These are phyloP conservation scores for Campoletis sonorensis DNA, from an alignment of 1,140 invertebrate genomes.

Conservation along the genomic window DNA sequence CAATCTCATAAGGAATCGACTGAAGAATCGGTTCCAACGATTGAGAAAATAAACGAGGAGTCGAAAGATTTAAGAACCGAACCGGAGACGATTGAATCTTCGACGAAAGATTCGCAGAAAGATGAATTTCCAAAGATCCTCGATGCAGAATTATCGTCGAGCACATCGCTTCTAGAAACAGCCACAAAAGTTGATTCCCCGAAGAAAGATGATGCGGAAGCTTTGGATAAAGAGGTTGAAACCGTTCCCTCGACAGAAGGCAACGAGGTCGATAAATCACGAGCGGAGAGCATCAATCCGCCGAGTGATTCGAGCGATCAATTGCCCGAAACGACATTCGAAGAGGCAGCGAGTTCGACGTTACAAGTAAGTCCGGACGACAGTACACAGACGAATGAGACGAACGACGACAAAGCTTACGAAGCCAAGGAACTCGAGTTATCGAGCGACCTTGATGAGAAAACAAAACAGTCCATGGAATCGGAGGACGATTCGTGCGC, in stretches of 20 bases:
- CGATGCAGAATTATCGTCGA: neutral
- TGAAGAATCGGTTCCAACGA: neutral
- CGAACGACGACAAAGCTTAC: constrained; percentile 13
- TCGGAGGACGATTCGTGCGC: constrained; percentile 29
- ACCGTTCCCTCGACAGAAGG: constrained; percentile 3
- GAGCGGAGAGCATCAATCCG: neutral
- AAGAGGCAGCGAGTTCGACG: neutral
- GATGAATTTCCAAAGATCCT: neutral
- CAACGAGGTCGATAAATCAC: neutral
- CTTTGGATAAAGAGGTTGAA: neutral
- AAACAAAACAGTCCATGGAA: constrained; percentile 34
- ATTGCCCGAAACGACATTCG: neutral
- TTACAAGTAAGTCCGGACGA: constrained; percentile 21
- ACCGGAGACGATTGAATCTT: constrained; percentile 11
- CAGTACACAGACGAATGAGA: constrained; percentile 10
- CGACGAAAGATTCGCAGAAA: neutral
- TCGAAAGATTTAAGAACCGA: neutral
- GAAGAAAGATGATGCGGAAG: neutral
- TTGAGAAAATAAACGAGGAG: neutral
- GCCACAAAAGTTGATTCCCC: neutral
- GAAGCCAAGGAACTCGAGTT: constrained; percentile 27
- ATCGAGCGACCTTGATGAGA: constrained; percentile 29
- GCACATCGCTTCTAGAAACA: neutral
- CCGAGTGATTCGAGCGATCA: neutral
- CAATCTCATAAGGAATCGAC: neutral